These are phyloP conservation scores for Lithophane semibrunnea DNA, from an alignment of 2,888 invertebrate species.

Conservation along the genomic window DNA sequence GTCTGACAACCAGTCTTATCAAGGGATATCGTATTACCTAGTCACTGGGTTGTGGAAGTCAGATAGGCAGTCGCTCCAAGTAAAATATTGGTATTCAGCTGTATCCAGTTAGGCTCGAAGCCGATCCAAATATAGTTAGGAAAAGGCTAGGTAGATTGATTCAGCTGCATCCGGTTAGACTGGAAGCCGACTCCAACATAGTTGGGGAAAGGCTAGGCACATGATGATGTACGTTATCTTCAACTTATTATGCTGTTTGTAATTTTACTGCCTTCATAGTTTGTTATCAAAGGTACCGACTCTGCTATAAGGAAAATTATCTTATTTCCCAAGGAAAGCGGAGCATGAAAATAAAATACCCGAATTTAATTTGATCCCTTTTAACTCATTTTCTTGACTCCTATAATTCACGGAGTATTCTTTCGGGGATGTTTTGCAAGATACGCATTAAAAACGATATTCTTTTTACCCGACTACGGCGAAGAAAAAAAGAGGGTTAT, in stretches of 20 bases:
- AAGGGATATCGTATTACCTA: no score
- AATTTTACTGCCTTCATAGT: background rate
- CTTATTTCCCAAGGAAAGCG: conserved; percentile 27
- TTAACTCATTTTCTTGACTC: conserved; percentile 34
- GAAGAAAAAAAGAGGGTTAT: no score
- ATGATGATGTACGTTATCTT: background rate
- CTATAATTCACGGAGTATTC: conserved; percentile 21
- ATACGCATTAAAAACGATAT: conserved; percentile 11
- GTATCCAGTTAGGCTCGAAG: no score
- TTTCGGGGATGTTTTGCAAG: conserved; percentile 17
- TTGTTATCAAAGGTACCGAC: background rate
- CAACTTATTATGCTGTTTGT: background rate
- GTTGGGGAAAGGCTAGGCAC: background rate
- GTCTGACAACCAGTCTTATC: no score
- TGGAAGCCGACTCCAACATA: background rate
- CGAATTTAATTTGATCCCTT: conserved; percentile 42
- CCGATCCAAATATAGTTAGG: no score
- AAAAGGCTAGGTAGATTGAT: no score
- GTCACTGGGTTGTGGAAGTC: no score
- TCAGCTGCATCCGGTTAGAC: background rate
- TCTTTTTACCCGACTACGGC: background rate
- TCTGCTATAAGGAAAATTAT: conserved; percentile 12
- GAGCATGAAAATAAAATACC: conserved; percentile 44
- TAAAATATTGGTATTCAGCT: no score
- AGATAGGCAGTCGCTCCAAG: no score